Percentiles rank a stretch among this genome's conserved stretches.
Conservation (phyloP, 2,888 invertebrate genomes). For the Heliconius sara region DNA sequence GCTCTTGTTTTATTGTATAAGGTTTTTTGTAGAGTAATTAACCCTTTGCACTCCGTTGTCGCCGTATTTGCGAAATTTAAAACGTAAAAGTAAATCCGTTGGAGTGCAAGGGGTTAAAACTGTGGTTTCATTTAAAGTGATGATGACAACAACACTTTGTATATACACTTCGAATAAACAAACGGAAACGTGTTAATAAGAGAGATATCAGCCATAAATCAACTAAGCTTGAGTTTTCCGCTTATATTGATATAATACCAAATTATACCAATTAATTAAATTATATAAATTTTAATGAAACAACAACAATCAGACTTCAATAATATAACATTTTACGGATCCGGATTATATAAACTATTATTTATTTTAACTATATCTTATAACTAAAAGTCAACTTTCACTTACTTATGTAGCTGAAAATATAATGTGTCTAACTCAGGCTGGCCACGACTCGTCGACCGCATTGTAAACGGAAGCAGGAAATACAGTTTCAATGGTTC, state of each 20-base stretch:
- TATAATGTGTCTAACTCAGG: neutral
- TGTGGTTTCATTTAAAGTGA: too few relatives aligned
- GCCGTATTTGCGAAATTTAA: too few relatives aligned
- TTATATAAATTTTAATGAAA: constrained; percentile 23
- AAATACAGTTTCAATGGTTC: neutral
- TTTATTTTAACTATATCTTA: neutral
- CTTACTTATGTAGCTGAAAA: constrained; percentile 1
- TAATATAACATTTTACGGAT: constrained; percentile 22
- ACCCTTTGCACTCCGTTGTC: too few relatives aligned
- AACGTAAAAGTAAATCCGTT: too few relatives aligned
- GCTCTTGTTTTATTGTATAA: too few relatives aligned
- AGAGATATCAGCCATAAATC: neutral
- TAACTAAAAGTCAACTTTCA: constrained; percentile 5
- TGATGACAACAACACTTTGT: too few relatives aligned
- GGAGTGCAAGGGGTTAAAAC: too few relatives aligned
- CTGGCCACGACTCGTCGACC: too few relatives aligned
- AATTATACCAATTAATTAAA: neutral
- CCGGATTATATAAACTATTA: constrained; percentile 13
- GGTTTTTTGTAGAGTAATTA: too few relatives aligned
- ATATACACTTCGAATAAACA: neutral
- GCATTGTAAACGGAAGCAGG: too few relatives aligned
- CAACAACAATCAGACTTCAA: constrained; percentile 14
- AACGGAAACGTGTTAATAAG: neutral
- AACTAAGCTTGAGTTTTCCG: neutral
- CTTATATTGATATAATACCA: neutral